Percentiles rank a stretch among this genome's conserved stretches.
These are phyloP conservation scores for Leptodirus hochenwartii DNA, from an alignment of 2,888 invertebrate species.

Conservation along the genomic window DNA sequence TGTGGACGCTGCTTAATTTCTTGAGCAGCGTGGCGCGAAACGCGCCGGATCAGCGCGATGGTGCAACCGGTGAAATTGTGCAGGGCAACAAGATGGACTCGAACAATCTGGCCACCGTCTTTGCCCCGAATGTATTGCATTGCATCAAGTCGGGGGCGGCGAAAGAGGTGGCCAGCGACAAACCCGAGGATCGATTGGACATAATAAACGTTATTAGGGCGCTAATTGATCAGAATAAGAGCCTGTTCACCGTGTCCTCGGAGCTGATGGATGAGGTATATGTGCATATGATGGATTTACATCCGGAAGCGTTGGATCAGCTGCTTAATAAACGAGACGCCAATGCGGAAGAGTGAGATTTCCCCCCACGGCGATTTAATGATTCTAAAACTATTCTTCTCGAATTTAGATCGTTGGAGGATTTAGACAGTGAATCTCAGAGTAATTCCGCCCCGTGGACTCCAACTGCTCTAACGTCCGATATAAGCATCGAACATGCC, in stretches of 20 bases:
- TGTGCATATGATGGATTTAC: slow-evolving; percentile 65
- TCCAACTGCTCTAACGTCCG: slow-evolving; percentile 3
- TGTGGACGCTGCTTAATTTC: slow-evolving; percentile 66
- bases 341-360: slow-evolving; percentile 26
- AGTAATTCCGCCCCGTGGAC: slow-evolving; percentile 11
- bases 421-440: slow-evolving; percentile 11
- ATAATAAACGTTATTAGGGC: slow-evolving; percentile 77
- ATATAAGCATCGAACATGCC: slow-evolving; percentile 8
- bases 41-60: slow-evolving; percentile 43
- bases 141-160: slow-evolving; percentile 38
- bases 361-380: slow-evolving; percentile 1
- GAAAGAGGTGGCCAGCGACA: slow-evolving; percentile 31
- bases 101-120: slow-evolving; percentile 78
- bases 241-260: slow-evolving; percentile 58
- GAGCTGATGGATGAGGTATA: slow-evolving; percentile 76
- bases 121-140: slow-evolving; percentile 86
- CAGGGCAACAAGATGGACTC: slow-evolving; percentile 89
- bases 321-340: slow-evolving; percentile 32
- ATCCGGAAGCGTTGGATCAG: slow-evolving; percentile 63
- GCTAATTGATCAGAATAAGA: slow-evolving; percentile 53
- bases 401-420: slow-evolving; percentile 11
- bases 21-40: slow-evolving; percentile 58
- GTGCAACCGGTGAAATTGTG: slow-evolving; percentile 35
- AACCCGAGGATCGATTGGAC: slow-evolving; percentile 66
- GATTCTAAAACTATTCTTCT: not conserved